Evolutionary conservation across 2,888 invertebrate species (phyloP).

Genomic region (Stenichneumon culpator): DNA sequence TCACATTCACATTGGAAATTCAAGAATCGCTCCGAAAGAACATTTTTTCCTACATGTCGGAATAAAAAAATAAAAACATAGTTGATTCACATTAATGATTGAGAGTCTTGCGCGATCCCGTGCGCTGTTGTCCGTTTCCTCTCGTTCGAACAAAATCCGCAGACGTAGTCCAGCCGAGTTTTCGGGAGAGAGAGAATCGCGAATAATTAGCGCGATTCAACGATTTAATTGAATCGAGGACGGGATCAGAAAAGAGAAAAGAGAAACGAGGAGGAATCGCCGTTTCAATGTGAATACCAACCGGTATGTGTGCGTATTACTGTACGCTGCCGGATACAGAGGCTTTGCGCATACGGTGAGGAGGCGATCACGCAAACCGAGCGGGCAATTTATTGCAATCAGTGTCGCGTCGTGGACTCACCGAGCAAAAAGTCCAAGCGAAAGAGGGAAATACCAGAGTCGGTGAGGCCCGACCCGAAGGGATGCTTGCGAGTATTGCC

Average conservation of each 20-base stretch:
- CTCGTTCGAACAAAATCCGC: not conserved
- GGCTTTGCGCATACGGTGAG: conserved; percentile 31
- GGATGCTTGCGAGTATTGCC: conserved; percentile 49
- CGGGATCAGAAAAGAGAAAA: conserved; percentile 20
- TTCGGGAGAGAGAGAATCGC: conserved; percentile 32
- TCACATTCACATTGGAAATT: not conserved
- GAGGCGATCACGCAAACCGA: conserved; percentile 72
- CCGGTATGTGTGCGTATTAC: conserved; percentile 10
- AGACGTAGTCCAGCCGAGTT: conserved; percentile 3
- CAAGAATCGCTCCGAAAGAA: not conserved
- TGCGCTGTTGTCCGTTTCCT: not conserved
- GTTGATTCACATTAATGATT: conserved; percentile 7
- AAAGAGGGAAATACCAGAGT: conserved; percentile 58
- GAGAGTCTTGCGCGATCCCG: conserved; percentile 24
- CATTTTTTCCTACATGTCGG: not conserved
- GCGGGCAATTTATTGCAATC: conserved; percentile 81
- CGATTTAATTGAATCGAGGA: conserved; percentile 65
- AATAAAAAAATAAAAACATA: not conserved
- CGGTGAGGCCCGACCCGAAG: conserved; percentile 47
- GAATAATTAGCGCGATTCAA: conserved; percentile 69
- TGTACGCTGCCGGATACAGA: conserved; percentile 28
- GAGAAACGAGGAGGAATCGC: conserved; percentile 44
- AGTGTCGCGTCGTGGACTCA: conserved; percentile 73
- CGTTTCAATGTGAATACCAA: conserved; percentile 38
- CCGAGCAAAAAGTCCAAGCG: conserved; percentile 62